Base-by-base conservation (phyloP, 2,888 invertebrate species). In the Crocallis elinguaria region DNA sequence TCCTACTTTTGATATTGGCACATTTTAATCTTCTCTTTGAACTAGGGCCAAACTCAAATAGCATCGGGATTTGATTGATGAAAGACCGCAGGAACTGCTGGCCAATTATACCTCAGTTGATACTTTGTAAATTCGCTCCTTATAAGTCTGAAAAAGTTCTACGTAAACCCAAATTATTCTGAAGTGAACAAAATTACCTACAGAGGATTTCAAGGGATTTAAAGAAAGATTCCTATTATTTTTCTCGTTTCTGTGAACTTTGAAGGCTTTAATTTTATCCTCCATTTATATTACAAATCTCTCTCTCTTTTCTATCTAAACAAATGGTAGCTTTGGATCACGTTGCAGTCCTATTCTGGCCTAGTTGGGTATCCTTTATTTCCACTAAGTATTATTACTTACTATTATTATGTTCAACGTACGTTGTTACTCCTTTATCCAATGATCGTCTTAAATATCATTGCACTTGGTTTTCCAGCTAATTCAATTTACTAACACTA, bases 1-100 rank as follows among this genome's bases (percentile, higher is more conserved):
- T 70, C 82, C 90, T 61, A 76, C 73, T 88, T 90, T 73, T 78
- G 66, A 75, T 80, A 88, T 88, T 88, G 87, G 90, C 88, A 90
- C 86, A 88, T 88, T 88, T 89, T 87, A 84, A 85, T 83, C 79
- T 81, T 76, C 68, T 71, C 74, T 77, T 79, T 80, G 79, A 84
- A 82, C 78, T 73, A 73, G 70, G 67, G 82, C 82, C 82, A 79
- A 80, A 72, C 60, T 55, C 43, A 60, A 66, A 56, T 64, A 64
- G 59, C 65, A 63, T 67, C 64, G 61, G 55, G 60, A 62, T 73
- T 73, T 81, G 79, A 82, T 82, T 76, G 73, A 81, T 76, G 66
- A 60, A 53, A 51, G 52, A 48, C 43, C 19, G 45, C 17, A 27
- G 33, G 39, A 46, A 57, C 46, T 38, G 44, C 44, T 58, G 44